These are phyloP conservation scores for Dissostichus mawsoni DNA, from an alignment of 2,113 vertebrate species.

Conservation along the genomic window DNA sequence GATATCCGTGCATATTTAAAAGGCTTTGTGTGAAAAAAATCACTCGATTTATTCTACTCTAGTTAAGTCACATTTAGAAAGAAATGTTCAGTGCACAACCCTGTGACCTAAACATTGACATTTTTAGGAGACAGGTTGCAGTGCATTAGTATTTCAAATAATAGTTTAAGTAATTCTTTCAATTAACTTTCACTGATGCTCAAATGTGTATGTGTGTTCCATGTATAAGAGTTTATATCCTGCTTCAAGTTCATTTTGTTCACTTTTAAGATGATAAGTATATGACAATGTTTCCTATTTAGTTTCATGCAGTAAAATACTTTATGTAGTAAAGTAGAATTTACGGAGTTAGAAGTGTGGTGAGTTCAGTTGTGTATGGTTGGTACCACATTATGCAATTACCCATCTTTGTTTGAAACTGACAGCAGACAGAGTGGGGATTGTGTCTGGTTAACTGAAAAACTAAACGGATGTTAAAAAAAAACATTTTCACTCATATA, in stretches of 20 bases:
- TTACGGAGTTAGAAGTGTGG: slow-evolving; percentile 47
- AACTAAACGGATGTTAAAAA: slow-evolving; percentile 26
- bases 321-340: slow-evolving; percentile 57
- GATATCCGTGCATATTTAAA: slow-evolving; percentile 65
- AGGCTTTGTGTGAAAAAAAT: slow-evolving; percentile 59
- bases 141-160: slow-evolving; percentile 41
- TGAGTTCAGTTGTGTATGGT: slow-evolving; percentile 45
- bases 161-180: slow-evolving; percentile 43
- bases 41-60: slow-evolving; percentile 32
- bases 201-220: slow-evolving; percentile 39
- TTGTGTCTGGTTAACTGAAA: slow-evolving; percentile 31
- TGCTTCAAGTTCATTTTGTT: slow-evolving; percentile 33
- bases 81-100: slow-evolving; percentile 42
- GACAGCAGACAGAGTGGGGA: slow-evolving; percentile 26
- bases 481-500: slow-evolving; percentile 10
- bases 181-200: slow-evolving; percentile 39
- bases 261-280: slow-evolving; percentile 36
- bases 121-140: no score
- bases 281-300: slow-evolving; percentile 29
- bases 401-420: slow-evolving; percentile 27
- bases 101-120: no score
- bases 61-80: slow-evolving; percentile 44
- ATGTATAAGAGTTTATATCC: slow-evolving; percentile 32
- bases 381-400: slow-evolving; percentile 63
- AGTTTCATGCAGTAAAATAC: slow-evolving; percentile 58